Base-by-base conservation (phyloP, 2,113 vertebrate genomes). In the Camelus bactrianus region DNA sequence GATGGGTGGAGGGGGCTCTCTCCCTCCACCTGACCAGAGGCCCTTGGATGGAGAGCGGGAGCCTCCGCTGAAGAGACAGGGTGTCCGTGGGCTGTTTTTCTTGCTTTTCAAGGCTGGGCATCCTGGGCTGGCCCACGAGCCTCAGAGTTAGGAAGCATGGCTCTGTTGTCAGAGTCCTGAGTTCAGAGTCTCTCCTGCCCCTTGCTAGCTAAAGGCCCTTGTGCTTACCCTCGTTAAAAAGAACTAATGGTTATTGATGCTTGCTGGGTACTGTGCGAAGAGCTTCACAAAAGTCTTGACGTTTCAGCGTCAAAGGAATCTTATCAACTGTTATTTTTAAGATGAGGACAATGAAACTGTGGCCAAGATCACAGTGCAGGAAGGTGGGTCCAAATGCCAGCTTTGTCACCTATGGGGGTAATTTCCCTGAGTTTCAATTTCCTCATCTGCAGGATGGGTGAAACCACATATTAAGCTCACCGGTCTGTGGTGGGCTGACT, bases 351-450 rank as follows among this genome's bases (percentile, higher is more conserved):
- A 75, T 5, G 32, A 81, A 81, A 48, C 26, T 46, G 46, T 16
- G 30, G 60, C 76, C 54, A 94, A 70, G 56, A 67, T 48, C 70
- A 50, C 60, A 30, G 28, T 1, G 4, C 22, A 64, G 58, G 32
- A 5, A 65, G 62, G 38, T 50, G 30, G 22, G 24, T 65, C 89
- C 67, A 6, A 46, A 87, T 26, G 16, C n/a, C 79, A 77, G 22
- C 17, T 11, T 48, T 52, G 79, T 38, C 73, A 50, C 6, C 14
- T 86, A 30, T 48, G 1, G 2, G 26, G 30, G 1, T 54, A 70
- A 67, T 86, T 60, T 62, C 28, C 69, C 50, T 22, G 76, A 38
- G 46, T 35, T 77, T 69, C n/a, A 72, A 52, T 64, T 95, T 72
- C 67, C 48, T 86, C 60, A 24, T 58, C 60, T 82, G 83, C 11